Evolutionary conservation across 1,140 invertebrate species (phyloP), one percentile per base, ranked within the genome.

Genomic region (Diploscapter pachys): DNA sequence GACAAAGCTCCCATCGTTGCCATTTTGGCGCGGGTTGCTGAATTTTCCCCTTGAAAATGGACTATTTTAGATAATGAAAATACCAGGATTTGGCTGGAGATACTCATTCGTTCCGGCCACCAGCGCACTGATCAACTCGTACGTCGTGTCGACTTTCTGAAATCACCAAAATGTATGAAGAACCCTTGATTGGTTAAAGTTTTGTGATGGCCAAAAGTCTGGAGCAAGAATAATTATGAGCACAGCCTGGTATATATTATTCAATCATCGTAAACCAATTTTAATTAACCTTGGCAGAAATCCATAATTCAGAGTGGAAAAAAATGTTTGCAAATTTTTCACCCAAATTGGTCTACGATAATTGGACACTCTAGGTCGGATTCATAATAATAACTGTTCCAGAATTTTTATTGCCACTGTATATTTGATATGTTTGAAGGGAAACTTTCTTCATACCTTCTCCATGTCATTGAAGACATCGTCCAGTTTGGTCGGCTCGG

Each of bases 391-490:
- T 48, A 59, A 11, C 9, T 59, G 57, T 13, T 9, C 9, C 9
- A 59, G 13, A 59, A 13, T 59, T 11, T 11, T 9, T 11, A 59
- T 59, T 64, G 5, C 31, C 63, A 50, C 5, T 31, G 51, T 48
- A 64, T 64, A 48, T 50, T 48, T 48, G 51, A 11, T 31, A 11
- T 31, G 31, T 31, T 31, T 31, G 31, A 31, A 31, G 2, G 5
- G 6, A 2, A 64, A 64, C 51, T 31, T 5, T 64, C 63, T 5
- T 31, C 31, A 31, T 50, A 68, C 66, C 49, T 93, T 92, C 90
- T 99, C 97, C 95, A 99, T 98, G 86, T 98, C 95, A 88, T 93
- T 90, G 86, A 97, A 99, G 84, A 98, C 96, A 87, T 97, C 91
- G 88, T 98, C 96, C 78, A 99, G 90, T 89, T 98, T 98, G 78